Evolutionary conservation across 2,113 vertebrate species (phyloP), one percentile per base, ranked within the genome.

Genomic region (Corythaeola cristata): DNA sequence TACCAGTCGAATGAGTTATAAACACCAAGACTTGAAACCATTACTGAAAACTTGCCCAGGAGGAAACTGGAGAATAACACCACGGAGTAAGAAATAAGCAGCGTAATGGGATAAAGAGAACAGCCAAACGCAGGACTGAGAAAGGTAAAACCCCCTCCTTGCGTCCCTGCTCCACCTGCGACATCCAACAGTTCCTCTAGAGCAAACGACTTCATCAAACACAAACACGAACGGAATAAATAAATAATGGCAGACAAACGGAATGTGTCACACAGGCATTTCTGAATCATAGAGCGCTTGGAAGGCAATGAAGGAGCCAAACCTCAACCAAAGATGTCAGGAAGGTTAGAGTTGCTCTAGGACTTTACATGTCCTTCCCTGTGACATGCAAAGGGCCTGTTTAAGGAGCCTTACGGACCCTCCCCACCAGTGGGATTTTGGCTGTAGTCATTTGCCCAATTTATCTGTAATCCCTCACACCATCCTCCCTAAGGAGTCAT

Each of bases 201-300:
- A 69, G 32, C 62, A 7, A 18, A 27, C 0, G 4, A 27, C 62
- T 8, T 3, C 8, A 49, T 21, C 62, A 19, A 24, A 44, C n/a
- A 10, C 62, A 18, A 44, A 12, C 4, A 30, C 55, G 30, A 37
- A 32, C 0, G 19, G 59, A 58, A 30, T n/a, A 44, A 63, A 60
- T 39, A 30, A 45, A 22, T 4, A 12, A 39, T 2, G 17, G 27
- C 37, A 47, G 23, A 19, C 39, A 35, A 68, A 53, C 3, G 4
- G 27, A 23, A 8, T 0, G 20, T 3, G 20, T 27, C 30, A 37
- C 14, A 3, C 0, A 3, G 24, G 28, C 8, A 39, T 22, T 75
- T 35, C 2, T 33, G 59, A n/a, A 6, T 8, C 68, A 56, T 1
- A 4, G 50, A 64, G 79, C 44, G 22, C 52, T 9, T 62, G 39